Evolutionary conservation across 1,140 invertebrate genomes (phyloP), one percentile per base, ranked within the genome.

Genomic region (silkworm (Bombyx mori)): DNA sequence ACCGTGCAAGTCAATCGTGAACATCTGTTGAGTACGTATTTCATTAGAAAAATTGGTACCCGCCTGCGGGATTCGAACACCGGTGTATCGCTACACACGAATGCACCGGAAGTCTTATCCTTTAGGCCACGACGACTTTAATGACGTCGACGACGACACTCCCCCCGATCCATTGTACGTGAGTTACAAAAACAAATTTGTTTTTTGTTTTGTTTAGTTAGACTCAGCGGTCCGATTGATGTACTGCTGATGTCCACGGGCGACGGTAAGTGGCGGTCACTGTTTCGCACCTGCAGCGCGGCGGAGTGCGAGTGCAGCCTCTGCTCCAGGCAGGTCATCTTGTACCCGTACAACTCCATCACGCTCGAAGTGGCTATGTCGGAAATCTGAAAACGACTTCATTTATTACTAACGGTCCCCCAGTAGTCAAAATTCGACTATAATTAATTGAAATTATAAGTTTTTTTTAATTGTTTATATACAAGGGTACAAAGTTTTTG

Each of bases 301-400:
- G 79, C 71, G 0, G 79, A 71, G 56, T 82, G 78, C 2, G 82
- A 82, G 53, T 88, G 83, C 12, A 88, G 56, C 53, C 85, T 68
- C 58, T 88, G 83, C 53, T 89, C 87, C 49, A 88, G 62, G 48
- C 80, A 86, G 5, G 87, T 82, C 66, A 90, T 78, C 68, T 93
- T 93, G 68, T 92, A 93, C 46, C 92, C 91, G 61, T 93, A 94
- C 52, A 94, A 69, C 74, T 94, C 92, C 89, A 94, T 93, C 3
- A 94, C 88, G 43, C 91, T 89, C 1, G 92, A 92, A 2, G 90
- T 91, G 1, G 90, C 78, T 55, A 90, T 82, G 62, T 92, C 90
- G 0, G 66, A 69, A 43, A 90, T 77, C 80, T 91, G 71, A 65
- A 71, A 74, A 42, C 9, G 9, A 51, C 6, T 47, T 10, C 0